These are phyloP conservation scores for Nemopilema nomurai DNA, from an alignment of 30 jellyfish, hydroid and myxozoan genomes.

Conservation along the genomic window DNA sequence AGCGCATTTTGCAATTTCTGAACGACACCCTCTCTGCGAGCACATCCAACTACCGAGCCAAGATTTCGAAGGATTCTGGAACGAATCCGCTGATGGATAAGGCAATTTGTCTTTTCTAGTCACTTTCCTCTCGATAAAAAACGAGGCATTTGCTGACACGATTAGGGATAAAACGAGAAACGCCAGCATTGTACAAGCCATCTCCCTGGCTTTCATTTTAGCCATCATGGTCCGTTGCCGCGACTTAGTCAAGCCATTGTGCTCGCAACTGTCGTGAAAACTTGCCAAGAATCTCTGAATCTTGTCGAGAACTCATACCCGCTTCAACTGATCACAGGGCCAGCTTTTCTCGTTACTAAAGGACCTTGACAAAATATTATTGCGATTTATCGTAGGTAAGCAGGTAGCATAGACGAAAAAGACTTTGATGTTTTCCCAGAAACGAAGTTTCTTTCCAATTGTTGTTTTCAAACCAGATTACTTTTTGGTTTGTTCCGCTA, in stretches of 20 bases:
- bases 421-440: neutral
- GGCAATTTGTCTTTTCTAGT: slow-evolving; percentile 1
- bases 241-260: too few relatives aligned
- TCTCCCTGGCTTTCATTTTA: neutral
- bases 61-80: neutral
- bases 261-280: too few relatives aligned
- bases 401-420: neutral
- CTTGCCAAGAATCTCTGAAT: too few relatives aligned
- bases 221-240: neutral
- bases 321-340: too few relatives aligned
- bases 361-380: too few relatives aligned
- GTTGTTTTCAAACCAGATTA: neutral
- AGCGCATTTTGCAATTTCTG: slow-evolving; percentile 26
- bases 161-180: neutral
- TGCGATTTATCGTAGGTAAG: too few relatives aligned
- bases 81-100: slow-evolving; percentile 32
- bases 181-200: neutral
- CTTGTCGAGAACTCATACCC: too few relatives aligned
- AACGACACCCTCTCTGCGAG: neutral
- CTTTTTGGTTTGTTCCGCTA: neutral
- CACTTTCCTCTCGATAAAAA: slow-evolving; percentile 16
- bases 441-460: neutral
- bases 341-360: too few relatives aligned
- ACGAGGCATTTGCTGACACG: neutral
- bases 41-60: neutral